phyloP scores from a whole-genome alignment of 2,888 invertebrate genomes.

The Strigamia transsilvanica region DNA sequence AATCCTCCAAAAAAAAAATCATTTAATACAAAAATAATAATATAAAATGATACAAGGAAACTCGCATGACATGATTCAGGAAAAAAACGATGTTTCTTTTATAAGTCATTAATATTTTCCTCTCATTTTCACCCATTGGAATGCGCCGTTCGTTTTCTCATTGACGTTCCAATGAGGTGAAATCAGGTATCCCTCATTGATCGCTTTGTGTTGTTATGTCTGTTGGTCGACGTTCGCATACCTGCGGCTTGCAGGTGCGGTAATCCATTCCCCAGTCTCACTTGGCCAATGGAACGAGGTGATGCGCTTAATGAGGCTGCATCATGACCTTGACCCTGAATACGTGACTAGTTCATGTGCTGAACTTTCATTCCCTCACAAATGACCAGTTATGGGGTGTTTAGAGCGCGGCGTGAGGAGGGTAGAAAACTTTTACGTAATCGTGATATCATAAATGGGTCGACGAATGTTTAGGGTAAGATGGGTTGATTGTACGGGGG shows the following conservation, averaged over 20 bases:
- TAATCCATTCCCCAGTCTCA: constrained; percentile 37
- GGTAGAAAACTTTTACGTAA: neutral
- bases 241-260: constrained; percentile 41
- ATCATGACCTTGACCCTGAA: constrained; percentile 36
- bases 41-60: neutral
- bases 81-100: neutral
- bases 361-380: constrained; percentile 2
- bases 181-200: constrained; percentile 45
- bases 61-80: neutral
- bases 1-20: neutral
- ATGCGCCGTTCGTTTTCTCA: constrained; percentile 7
- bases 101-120: neutral
- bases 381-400: neutral
- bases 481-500: constrained; percentile 43
- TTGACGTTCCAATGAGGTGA: constrained; percentile 43
- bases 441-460: constrained; percentile 4
- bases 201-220: constrained; percentile 43
- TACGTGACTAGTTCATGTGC: neutral
- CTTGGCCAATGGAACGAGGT: constrained; percentile 40
- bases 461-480: neutral
- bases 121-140: constrained; percentile 29
- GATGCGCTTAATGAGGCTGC: constrained; percentile 40
- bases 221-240: constrained; percentile 10
- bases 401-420: neutral
- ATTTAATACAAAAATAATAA: constrained; percentile 1